Conservation (phyloP, 1,140 invertebrate genomes). For the Delia radicum region DNA sequence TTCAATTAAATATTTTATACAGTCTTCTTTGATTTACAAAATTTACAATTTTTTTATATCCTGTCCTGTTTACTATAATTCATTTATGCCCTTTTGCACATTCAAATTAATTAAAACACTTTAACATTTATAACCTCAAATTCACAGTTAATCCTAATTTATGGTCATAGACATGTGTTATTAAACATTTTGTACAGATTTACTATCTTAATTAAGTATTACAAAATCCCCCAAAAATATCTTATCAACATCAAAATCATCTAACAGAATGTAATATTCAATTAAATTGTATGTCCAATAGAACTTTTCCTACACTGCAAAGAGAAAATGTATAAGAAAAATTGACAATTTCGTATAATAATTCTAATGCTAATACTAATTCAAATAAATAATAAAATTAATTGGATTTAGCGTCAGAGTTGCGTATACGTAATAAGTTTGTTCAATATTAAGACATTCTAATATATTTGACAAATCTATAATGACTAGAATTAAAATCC, state of each 20-base stretch:
- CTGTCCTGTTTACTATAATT: no score
- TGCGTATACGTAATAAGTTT: neutral
- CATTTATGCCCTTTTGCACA: neutral
- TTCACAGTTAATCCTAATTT: slow-evolving; percentile 4
- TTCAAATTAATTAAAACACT: slow-evolving; percentile 17
- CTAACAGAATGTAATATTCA: neutral
- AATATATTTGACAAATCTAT: neutral
- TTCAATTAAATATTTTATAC: no score
- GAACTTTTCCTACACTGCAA: neutral
- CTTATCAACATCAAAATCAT: neutral
- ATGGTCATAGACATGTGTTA: slow-evolving; percentile 8
- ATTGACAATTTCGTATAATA: slow-evolving; percentile 8
- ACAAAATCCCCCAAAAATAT: neutral
- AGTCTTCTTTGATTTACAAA: no score
- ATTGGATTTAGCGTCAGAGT: slow-evolving; percentile 22
- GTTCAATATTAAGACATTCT: neutral
- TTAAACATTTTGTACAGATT: slow-evolving; percentile 10
- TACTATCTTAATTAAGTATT: slow-evolving; percentile 8
- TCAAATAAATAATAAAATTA: slow-evolving; percentile 27
- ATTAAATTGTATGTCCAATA: neutral
- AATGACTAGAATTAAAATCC: slow-evolving; percentile 1
- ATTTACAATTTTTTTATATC: no score
- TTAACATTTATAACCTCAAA: neutral
- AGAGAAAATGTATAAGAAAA: no score
- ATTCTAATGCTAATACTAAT: neutral